Evolutionary conservation across 1,140 invertebrate genomes (phyloP).

Genomic region (Macrocentrus cingulum): DNA sequence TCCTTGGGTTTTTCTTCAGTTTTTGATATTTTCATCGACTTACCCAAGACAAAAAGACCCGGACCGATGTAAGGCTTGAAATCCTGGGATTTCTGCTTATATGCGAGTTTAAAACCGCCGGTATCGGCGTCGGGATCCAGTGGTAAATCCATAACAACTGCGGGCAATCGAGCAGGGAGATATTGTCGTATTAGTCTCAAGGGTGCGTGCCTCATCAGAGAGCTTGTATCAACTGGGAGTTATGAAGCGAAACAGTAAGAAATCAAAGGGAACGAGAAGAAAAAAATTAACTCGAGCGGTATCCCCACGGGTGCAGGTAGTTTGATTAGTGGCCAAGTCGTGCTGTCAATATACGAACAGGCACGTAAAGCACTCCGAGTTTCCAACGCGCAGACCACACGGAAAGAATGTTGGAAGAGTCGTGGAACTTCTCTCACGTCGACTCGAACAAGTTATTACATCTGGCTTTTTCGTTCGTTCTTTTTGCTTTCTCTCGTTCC

Average conservation of each 20-base stretch:
- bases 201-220: slow-evolving; percentile 59
- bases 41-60: slow-evolving; percentile 62
- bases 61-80: slow-evolving; percentile 63
- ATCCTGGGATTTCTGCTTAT: slow-evolving; percentile 60
- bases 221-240: slow-evolving; percentile 68
- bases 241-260: slow-evolving; percentile 22
- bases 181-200: too few relatives aligned
- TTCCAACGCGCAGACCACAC: background rate
- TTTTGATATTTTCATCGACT: slow-evolving; percentile 36
- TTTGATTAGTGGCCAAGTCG: slow-evolving; percentile 29
- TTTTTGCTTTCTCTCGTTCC: background rate
- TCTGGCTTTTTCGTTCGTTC: background rate
- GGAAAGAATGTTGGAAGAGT: slow-evolving; percentile 3
- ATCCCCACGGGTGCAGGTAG: slow-evolving; percentile 22
- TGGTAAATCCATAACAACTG: slow-evolving; percentile 67
- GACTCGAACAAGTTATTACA: background rate
- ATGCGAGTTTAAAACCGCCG: slow-evolving; percentile 66
- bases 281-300: background rate
- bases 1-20: slow-evolving; percentile 18
- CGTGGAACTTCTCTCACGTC: slow-evolving; percentile 1
- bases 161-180: slow-evolving; percentile 34
- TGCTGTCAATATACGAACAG: slow-evolving; percentile 29
- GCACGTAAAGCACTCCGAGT: slow-evolving; percentile 8
- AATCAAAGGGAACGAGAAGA: slow-evolving; percentile 8
- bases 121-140: slow-evolving; percentile 62